phyloP scores from a whole-genome alignment of 2,113 vertebrate genomes.

The Petroica traversi region DNA sequence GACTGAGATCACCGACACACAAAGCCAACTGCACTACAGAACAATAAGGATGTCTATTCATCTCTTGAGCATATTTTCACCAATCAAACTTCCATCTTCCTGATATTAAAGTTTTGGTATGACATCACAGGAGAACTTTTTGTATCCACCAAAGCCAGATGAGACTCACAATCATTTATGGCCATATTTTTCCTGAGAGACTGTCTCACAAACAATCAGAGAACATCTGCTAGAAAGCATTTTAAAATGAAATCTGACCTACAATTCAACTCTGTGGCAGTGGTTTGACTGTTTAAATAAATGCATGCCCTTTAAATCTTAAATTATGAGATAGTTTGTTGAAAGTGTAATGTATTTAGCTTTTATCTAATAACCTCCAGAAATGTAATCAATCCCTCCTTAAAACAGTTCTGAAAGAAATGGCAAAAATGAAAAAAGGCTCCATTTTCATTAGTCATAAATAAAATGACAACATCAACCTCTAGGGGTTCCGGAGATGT shows the following conservation, averaged over 20 bases:
- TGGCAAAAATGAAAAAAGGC: constrained; percentile 66
- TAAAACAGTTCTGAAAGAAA: constrained; percentile 74
- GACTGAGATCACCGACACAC: constrained; percentile 27
- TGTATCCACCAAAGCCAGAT: constrained; percentile 21
- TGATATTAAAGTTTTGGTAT: constrained; percentile 46
- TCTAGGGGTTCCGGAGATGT: constrained; percentile 56
- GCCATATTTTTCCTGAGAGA: constrained; percentile 62
- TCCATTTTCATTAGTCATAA: constrained; percentile 74
- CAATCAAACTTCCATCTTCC: constrained; percentile 24
- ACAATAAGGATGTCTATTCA: constrained; percentile 11
- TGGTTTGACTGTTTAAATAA: constrained; percentile 73
- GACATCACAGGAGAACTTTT: constrained; percentile 53
- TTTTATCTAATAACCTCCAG: constrained; percentile 80
- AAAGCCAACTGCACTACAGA: not conserved
- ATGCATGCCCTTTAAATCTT: constrained; percentile 83
- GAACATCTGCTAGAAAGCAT: constrained; percentile 74
- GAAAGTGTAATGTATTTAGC: constrained; percentile 87
- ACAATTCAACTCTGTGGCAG: constrained; percentile 77
- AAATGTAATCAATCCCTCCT: constrained; percentile 76
- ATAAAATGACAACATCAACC: constrained; percentile 64
- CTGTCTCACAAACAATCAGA: constrained; percentile 72
- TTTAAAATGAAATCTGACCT: constrained; percentile 79
- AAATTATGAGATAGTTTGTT: constrained; percentile 86
- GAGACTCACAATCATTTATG: constrained; percentile 46
- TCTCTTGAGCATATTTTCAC: constrained; percentile 38